Conservation (phyloP, 2,888 invertebrate species). For the Clanis bilineata region DNA sequence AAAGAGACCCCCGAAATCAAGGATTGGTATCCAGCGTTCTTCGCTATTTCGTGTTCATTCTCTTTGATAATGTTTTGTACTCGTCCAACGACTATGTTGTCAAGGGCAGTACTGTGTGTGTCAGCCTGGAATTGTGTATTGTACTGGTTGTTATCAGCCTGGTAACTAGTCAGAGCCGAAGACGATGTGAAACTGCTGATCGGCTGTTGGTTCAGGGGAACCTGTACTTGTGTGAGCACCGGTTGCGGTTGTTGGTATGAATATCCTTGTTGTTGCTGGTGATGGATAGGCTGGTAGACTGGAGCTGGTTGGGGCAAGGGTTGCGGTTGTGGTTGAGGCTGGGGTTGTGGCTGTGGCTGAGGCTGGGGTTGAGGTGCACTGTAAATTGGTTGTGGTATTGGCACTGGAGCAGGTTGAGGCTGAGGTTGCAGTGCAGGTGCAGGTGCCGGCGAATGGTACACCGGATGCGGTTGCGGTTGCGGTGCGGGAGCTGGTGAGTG, state of each 20-base stretch:
- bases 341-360: conserved; percentile 30
- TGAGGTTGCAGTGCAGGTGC: conserved; percentile 20
- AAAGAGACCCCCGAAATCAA: conserved; percentile 70
- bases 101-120: conserved; percentile 57
- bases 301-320: conserved; percentile 27
- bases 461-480: conserved; percentile 24
- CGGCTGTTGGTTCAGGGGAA: conserved; percentile 46
- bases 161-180: conserved; percentile 57
- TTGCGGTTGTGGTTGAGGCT: conserved; percentile 28
- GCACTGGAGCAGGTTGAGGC: conserved; percentile 24
- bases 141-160: conserved; percentile 67
- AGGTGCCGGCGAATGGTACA: no score
- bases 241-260: conserved; percentile 34
- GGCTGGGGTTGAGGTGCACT: conserved; percentile 28
- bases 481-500: conserved; percentile 22
- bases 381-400: no score
- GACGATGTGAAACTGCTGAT: conserved; percentile 32
- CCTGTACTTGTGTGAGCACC: conserved; percentile 27
- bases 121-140: conserved; percentile 44
- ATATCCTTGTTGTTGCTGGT: conserved; percentile 36
- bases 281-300: conserved; percentile 26
- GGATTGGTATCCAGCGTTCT: conserved; percentile 63
- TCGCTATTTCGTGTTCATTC: conserved; percentile 66
- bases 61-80: conserved; percentile 69
- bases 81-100: conserved; percentile 58